A percentile compares a stretch with the other conserved stretches of the same genome.
These are phyloP conservation scores for Eremobia ochroleuca DNA, from an alignment of 2,888 invertebrate species.

Conservation along the genomic window DNA sequence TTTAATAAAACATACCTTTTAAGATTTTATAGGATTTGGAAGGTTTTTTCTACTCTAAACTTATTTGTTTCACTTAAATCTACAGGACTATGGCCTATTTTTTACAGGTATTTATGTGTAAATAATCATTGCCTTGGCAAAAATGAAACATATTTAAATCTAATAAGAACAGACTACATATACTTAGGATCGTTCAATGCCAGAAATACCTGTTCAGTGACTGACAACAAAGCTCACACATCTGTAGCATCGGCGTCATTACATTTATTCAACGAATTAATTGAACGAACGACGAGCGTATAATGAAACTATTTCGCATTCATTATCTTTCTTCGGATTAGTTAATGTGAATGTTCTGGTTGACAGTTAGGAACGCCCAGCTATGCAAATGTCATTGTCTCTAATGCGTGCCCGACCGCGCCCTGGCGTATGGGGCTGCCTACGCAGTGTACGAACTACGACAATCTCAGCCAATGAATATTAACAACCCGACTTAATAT, in stretches of 20 bases:
- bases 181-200: background rate
- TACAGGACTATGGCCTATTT: background rate
- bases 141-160: slow-evolving; percentile 6
- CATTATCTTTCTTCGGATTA: slow-evolving; percentile 83
- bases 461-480: slow-evolving; percentile 87
- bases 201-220: slow-evolving; percentile 28
- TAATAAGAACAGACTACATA: background rate
- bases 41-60: background rate
- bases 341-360: slow-evolving; percentile 89
- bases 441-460: slow-evolving; percentile 79
- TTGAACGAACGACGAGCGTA: slow-evolving; percentile 72
- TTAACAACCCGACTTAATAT: slow-evolving; percentile 82
- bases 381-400: slow-evolving; percentile 90
- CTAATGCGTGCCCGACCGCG: slow-evolving; percentile 85
- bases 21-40: slow-evolving; percentile 36
- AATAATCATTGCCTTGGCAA: too few relatives aligned
- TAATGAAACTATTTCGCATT: slow-evolving; percentile 84
- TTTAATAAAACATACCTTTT: slow-evolving; percentile 60
- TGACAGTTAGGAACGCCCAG: slow-evolving; percentile 88
- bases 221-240: slow-evolving; percentile 26
- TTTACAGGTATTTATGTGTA: background rate
- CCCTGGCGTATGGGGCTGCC: slow-evolving; percentile 81
- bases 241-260: slow-evolving; percentile 42
- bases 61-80: slow-evolving; percentile 26
- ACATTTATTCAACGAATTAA: slow-evolving; percentile 71